Percentiles rank a stretch among this genome's conserved stretches.
Conservation (phyloP, 1,140 invertebrate species). For the Hestina assimilis region DNA sequence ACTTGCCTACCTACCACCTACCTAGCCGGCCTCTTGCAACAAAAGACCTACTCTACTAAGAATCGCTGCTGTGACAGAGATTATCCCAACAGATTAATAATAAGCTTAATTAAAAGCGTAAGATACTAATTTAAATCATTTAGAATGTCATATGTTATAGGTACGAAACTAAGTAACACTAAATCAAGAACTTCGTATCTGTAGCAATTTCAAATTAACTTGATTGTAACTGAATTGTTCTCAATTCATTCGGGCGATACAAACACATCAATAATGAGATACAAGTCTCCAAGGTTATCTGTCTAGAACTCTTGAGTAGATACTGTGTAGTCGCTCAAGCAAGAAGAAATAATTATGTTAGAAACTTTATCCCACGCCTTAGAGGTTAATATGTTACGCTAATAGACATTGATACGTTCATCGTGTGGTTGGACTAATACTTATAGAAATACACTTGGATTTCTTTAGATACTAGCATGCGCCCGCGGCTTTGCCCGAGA, state of each 20-base stretch:
- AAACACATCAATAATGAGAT: no score
- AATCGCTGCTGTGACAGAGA: no score
- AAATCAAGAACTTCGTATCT: no score
- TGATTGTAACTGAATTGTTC: not conserved
- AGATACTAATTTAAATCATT: no score
- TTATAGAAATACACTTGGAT: not conserved
- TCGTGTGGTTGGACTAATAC: constrained; percentile 27
- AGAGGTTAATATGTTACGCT: constrained; percentile 17
- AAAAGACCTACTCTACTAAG: no score
- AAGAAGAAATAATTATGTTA: constrained; percentile 17
- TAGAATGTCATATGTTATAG: no score
- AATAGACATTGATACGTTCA: constrained; percentile 19
- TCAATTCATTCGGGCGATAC: not conserved
- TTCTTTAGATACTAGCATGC: not conserved
- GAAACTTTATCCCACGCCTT: constrained; percentile 19
- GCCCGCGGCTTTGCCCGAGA: no score
- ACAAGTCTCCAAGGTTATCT: constrained; percentile 11
- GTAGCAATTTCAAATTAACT: not conserved
- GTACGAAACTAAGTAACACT: no score
- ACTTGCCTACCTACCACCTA: no score
- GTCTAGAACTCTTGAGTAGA: not conserved
- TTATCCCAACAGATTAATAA: no score
- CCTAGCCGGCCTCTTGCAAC: no score
- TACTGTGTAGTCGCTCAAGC: not conserved
- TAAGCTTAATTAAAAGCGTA: no score